Conservation (phyloP, 2,797 vertebrate genomes). For the Urocyon cinereoargenteus region DNA sequence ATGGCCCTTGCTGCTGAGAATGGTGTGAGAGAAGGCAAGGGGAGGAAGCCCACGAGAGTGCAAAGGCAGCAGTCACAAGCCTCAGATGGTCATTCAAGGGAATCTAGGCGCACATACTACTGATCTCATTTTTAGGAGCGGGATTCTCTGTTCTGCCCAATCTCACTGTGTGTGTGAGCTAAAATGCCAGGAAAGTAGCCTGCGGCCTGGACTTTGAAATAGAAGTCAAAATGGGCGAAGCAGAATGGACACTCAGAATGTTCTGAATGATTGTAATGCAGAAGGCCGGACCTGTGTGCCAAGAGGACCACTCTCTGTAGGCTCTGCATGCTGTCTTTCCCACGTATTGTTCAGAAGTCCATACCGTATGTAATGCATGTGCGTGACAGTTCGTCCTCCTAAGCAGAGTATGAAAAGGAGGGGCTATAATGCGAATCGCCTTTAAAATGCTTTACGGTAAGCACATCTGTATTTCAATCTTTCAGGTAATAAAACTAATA, state of each 20-base stretch:
- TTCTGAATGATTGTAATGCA: background rate
- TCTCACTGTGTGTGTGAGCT: background rate
- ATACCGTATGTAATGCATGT: background rate
- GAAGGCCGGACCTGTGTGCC: background rate
- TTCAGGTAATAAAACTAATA: constrained; percentile 5
- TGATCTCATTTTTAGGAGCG: background rate
- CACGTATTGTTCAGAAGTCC: rapidly evolving
- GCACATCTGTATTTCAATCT: background rate
- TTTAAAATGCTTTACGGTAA: background rate
- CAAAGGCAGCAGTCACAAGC: background rate
- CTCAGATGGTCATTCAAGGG: background rate
- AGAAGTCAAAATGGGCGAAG: background rate
- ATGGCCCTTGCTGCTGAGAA: background rate
- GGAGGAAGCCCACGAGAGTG: background rate
- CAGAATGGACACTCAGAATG: background rate
- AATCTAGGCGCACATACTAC: rapidly evolving
- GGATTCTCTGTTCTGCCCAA: background rate
- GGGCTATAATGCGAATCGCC: background rate
- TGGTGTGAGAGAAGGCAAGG: background rate
- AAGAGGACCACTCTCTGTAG: background rate
- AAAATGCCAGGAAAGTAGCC: background rate
- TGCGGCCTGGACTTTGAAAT: background rate
- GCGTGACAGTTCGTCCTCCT: background rate
- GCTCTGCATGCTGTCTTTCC: background rate
- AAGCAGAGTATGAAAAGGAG: background rate